phyloP scores from a whole-genome alignment of 1,140 invertebrate genomes.

The Drosophila kurseongensis region DNA sequence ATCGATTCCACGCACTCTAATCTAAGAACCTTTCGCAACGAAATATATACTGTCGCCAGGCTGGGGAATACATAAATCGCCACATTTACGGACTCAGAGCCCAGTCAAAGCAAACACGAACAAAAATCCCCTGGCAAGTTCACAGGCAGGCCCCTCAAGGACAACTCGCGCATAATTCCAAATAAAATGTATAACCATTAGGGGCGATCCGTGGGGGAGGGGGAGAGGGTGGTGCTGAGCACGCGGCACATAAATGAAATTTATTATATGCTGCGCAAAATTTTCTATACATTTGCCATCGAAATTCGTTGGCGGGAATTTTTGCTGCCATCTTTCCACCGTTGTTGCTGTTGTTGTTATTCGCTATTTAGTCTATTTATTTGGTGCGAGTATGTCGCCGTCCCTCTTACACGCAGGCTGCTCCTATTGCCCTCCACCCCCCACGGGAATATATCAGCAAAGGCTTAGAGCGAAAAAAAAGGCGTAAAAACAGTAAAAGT shows the following conservation, averaged over 20 bases:
- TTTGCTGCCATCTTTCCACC: not conserved
- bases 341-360: slow-evolving; percentile 2
- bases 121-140: slow-evolving; percentile 22
- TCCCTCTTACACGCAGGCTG: slow-evolving; percentile 12
- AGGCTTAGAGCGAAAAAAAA: slow-evolving; percentile 36
- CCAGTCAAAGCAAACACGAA: slow-evolving; percentile 7
- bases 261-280: slow-evolving; percentile 64
- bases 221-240: slow-evolving; percentile 27
- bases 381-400: slow-evolving; percentile 23
- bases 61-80: slow-evolving; percentile 42
- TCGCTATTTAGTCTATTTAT: slow-evolving; percentile 54
- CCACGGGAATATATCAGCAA: slow-evolving; percentile 56
- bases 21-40: slow-evolving; percentile 28
- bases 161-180: slow-evolving; percentile 59
- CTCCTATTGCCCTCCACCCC: not conserved
- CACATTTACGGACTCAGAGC: slow-evolving; percentile 28
- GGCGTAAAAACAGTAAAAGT: slow-evolving; percentile 23
- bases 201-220: slow-evolving; percentile 8
- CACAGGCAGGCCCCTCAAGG: slow-evolving; percentile 44
- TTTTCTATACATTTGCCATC: slow-evolving; percentile 49
- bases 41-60: slow-evolving; percentile 33
- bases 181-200: slow-evolving; percentile 61
- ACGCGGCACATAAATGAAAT: slow-evolving; percentile 64
- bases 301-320: slow-evolving; percentile 46
- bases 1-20: slow-evolving; percentile 14